Percentiles rank a stretch among this genome's conserved stretches.
phyloP scores from a whole-genome alignment of 2,113 vertebrate genomes.

The Ornithorhynchus anatinus region DNA sequence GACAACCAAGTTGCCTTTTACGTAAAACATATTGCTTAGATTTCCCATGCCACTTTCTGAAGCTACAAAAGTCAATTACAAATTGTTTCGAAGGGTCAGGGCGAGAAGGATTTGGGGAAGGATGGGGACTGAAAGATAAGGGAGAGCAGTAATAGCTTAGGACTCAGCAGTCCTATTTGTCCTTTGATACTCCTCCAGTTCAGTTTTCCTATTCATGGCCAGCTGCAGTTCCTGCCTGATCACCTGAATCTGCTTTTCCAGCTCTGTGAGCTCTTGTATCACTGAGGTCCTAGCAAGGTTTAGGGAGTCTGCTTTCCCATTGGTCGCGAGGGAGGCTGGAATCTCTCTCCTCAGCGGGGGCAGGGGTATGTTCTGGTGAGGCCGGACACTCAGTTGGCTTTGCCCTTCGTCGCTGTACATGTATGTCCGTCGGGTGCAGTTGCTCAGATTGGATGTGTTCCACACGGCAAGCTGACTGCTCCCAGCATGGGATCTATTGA shows the following conservation, averaged over 20 bases:
- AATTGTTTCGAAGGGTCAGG: slow-evolving; percentile 45
- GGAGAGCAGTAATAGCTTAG: slow-evolving; percentile 45
- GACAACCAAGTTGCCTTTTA: not conserved
- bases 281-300: slow-evolving; percentile 73
- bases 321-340: slow-evolving; percentile 78
- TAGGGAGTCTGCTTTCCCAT: slow-evolving; percentile 86
- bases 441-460: slow-evolving; percentile 78
- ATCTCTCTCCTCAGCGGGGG: slow-evolving; percentile 75
- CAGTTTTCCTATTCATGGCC: slow-evolving; percentile 90
- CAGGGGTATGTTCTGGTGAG: slow-evolving; percentile 78
- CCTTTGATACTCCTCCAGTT: slow-evolving; percentile 90
- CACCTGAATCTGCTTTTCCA: slow-evolving; percentile 90
- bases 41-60: slow-evolving; percentile 34
- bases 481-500: slow-evolving; percentile 79
- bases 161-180: slow-evolving; percentile 77
- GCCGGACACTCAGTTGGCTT: slow-evolving; percentile 73
- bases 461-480: slow-evolving; percentile 83
- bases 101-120: not conserved
- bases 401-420: slow-evolving; percentile 74
- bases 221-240: slow-evolving; percentile 93
- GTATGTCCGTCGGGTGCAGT: slow-evolving; percentile 76
- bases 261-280: slow-evolving; percentile 87
- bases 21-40: slow-evolving; percentile 32
- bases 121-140: not conserved
- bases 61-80: slow-evolving; percentile 62